Evolutionary conservation across 2,888 invertebrate genomes (phyloP).

Genomic region (Meganola albula): DNA sequence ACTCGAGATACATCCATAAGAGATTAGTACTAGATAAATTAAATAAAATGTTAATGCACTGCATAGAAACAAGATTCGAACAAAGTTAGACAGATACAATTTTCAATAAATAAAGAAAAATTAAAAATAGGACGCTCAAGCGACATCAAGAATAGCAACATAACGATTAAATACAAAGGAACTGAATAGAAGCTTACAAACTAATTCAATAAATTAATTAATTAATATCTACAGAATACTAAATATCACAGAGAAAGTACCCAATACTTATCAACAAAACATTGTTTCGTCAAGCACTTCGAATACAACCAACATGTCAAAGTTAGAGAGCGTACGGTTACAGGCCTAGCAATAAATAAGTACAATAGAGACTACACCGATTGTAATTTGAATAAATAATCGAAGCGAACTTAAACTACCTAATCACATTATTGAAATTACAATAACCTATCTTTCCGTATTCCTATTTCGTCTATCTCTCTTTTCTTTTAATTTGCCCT

Average conservation of each 20-base stretch:
- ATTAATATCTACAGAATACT: slow-evolving; percentile 70
- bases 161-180: slow-evolving; percentile 48
- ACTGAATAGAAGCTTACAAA: slow-evolving; percentile 58
- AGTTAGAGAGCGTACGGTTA: slow-evolving; percentile 43
- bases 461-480: slow-evolving; percentile 30
- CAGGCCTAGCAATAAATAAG: slow-evolving; percentile 42
- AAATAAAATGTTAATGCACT: slow-evolving; percentile 34
- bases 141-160: slow-evolving; percentile 32
- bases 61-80: slow-evolving; percentile 37
- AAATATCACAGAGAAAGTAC: slow-evolving; percentile 78
- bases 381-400: slow-evolving; percentile 35
- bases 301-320: slow-evolving; percentile 42
- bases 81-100: slow-evolving; percentile 26
- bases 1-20: slow-evolving; percentile 46
- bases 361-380: slow-evolving; percentile 39
- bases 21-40: slow-evolving; percentile 33
- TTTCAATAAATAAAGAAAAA: slow-evolving; percentile 35
- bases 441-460: slow-evolving; percentile 30
- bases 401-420: slow-evolving; percentile 24
- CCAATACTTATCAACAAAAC: slow-evolving; percentile 72
- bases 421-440: slow-evolving; percentile 27
- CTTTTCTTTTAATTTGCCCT: slow-evolving; percentile 48
- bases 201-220: slow-evolving; percentile 73
- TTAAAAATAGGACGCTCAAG: slow-evolving; percentile 29
- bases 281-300: slow-evolving; percentile 65